A percentile compares a stretch with the other conserved stretches of the same genome.
These are phyloP conservation scores for Lasiurus borealis DNA, from an alignment of 2,113 vertebrate species.

Conservation along the genomic window DNA sequence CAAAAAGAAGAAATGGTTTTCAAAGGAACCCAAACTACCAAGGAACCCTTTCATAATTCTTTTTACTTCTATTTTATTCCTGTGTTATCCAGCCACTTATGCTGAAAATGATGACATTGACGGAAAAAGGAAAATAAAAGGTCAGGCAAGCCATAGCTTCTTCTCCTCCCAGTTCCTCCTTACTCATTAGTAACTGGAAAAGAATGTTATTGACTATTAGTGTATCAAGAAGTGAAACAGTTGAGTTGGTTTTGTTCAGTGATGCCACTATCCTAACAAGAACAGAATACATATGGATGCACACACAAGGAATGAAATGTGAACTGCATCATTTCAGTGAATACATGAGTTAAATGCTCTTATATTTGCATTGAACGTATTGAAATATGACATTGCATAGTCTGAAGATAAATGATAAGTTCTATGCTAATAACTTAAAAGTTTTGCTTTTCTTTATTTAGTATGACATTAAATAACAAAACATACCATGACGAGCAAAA, in stretches of 20 bases:
- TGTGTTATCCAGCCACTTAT: neutral
- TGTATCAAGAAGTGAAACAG: neutral
- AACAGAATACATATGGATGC: neutral
- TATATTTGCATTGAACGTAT: conserved; percentile 27
- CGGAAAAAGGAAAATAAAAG: neutral
- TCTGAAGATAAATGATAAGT: conserved; percentile 21
- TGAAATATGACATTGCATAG: neutral
- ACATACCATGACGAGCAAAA: neutral
- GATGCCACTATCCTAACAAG: neutral
- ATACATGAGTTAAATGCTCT: neutral
- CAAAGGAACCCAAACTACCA: conserved; percentile 6
- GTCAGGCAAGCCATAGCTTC: neutral
- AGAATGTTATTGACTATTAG: neutral
- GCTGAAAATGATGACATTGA: conserved; percentile 1
- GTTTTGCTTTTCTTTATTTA: neutral
- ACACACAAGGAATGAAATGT: neutral
- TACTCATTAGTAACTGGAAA: neutral
- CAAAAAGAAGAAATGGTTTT: neutral
- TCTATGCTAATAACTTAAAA: neutral
- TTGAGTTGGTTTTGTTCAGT: neutral
- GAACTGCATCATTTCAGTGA: conserved; percentile 4
- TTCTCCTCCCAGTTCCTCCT: neutral
- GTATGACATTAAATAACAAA: conserved; percentile 26
- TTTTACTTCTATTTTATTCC: neutral
- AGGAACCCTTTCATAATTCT: neutral